Evolutionary conservation across 2,888 invertebrate genomes (phyloP), one percentile per base, ranked within the genome.

Genomic region (Sceliomorpha sp.): DNA sequence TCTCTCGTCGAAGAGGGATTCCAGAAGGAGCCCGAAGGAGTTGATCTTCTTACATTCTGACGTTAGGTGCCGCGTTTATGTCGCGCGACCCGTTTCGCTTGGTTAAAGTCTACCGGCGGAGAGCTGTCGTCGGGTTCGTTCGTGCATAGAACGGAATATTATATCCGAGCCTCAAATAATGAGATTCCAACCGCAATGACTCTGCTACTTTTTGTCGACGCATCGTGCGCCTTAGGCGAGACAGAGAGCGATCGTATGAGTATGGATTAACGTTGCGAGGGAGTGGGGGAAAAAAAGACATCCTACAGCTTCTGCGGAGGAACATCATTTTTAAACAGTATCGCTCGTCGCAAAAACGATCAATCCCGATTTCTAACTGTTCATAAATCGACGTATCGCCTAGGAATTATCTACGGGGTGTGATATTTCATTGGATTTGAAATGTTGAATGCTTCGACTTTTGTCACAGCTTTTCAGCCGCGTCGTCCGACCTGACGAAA

Each of bases 91-190:
- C 75, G 77, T 76, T 73, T 71, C 76, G 77, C 74, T 79, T 73
- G 75, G 74, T 76, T 75, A 73, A 71, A 60, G 51, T 62, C 64
- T 58, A 42, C 51, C 66, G 63, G 50, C 59, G n/a, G n/a, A 62
- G 71, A 63, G 74, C 76, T 78, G 80, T 80, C 82, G 76, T 77
- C 75, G 78, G 70, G 72, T 56, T 80, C 84, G 79, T 75, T 84
- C 83, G 82, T 85, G 84, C 84, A 83, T 85, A 82, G 77, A 83
- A 75, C 80, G 70, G 81, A 80, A 83, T 84, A 84, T 84, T 77
- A 80, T 82, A 73, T 73, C 74, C 69, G 70, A 77, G 77, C 77
- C 76, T 76, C 75, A 73, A 75, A 78, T 81, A 81, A 81, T 82
- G 79, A 81, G 79, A 80, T 74, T 75, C 73, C 73, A 72, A 81